A percentile compares a stretch with the other conserved stretches of the same genome.
phyloP scores from a whole-genome alignment of 2,888 invertebrate species.

The Dugesia japonica region DNA sequence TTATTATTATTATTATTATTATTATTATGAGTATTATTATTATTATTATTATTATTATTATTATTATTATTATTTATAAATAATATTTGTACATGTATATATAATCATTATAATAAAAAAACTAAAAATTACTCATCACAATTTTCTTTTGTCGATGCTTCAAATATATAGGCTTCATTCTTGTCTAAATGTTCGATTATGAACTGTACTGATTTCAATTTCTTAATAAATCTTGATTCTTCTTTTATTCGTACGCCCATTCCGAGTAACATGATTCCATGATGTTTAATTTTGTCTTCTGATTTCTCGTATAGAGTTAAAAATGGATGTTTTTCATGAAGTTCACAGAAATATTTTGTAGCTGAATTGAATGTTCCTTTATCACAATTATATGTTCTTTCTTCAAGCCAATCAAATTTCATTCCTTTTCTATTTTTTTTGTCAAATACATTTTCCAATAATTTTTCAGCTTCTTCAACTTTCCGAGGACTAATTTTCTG shows the following conservation, averaged over 20 bases:
- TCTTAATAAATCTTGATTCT: background rate
- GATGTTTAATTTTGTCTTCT: background rate
- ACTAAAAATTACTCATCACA: background rate
- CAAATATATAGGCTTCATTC: background rate
- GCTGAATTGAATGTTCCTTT: background rate
- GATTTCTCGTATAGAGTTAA: background rate
- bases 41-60: too few relatives aligned
- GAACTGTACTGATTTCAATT: background rate
- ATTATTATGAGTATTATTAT: too few relatives aligned
- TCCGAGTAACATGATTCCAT: background rate
- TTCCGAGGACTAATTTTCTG: background rate
- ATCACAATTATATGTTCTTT: background rate
- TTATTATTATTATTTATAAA: too few relatives aligned
- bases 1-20: too few relatives aligned
- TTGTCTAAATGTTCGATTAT: background rate
- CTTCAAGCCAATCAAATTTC: background rate
- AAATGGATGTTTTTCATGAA: background rate
- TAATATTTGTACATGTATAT: too few relatives aligned
- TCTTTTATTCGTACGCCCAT: background rate
- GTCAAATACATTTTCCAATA: background rate
- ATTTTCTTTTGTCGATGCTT: background rate
- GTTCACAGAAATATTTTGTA: background rate
- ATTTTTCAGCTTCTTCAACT: slow-evolving; percentile 1
- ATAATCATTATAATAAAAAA: too few relatives aligned
- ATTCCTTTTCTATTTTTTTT: background rate